Evolutionary conservation across 2,797 vertebrate genomes (phyloP), one percentile per base, ranked within the genome.

Genomic region (Pseudocheirus occidentalis): DNA sequence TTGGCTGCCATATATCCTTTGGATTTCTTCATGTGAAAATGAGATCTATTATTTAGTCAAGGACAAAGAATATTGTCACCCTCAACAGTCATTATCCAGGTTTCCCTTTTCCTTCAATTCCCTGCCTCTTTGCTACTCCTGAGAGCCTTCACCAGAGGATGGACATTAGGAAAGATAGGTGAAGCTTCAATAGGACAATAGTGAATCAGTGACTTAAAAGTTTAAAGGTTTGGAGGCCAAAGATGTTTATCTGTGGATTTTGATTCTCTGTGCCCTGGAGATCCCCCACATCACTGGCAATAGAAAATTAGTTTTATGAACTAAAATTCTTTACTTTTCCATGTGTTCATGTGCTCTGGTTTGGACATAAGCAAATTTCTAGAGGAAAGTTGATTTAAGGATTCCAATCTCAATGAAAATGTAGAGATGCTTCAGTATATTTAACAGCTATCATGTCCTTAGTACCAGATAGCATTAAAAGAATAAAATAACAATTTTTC

Each of bases 341-440:
- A 50, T 87, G 73, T 54, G 53, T 54, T 12, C 9, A 92, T 18
- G 93, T 94, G 52, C 56, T 62, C 95, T 97, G 96, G 54, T 55
- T 21, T 50, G 58, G 87, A 50, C 57, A 40, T 3, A 2, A 95
- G 46, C 4, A 18, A 50, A 0, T 57, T 90, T 2, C 0, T 59
- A 89, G 73, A 50, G 52, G 89, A 97, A 96, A 97, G 90, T 10
- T 91, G 91, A 91, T 0, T 94, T 96, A 97, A 95, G 94, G 91
- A 96, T 97, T 97, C 95, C 92, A 91, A 31, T 95, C 73, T 97
- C 95, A 81, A 97, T 57, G 57, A 58, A 96, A 98, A 97, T 95
- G 14, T 55, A 95, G 91, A 73, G 0, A 0, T 14, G 40, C 97
- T 98, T 98, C 90, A 93, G 24, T 95, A 93, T 90, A 53, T 34